Evolutionary conservation across 2,113 vertebrate genomes (phyloP).

Genomic region (Delphinus delphis): DNA sequence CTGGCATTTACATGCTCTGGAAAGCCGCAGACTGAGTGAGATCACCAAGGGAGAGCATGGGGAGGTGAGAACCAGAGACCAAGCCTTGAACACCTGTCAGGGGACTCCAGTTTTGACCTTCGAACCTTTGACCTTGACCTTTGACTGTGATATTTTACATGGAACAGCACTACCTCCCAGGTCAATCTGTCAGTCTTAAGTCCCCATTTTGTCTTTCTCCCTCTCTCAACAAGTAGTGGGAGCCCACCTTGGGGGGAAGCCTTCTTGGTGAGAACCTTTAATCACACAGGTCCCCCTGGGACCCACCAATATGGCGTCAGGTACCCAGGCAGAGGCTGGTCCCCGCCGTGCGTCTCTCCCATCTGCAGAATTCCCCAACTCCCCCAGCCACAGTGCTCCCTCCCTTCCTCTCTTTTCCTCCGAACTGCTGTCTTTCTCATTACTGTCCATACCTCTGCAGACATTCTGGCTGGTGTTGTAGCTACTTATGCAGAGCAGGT

Average conservation of each 20-base stretch:
- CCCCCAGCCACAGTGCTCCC: background rate
- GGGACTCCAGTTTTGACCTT: background rate
- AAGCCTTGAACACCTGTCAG: background rate
- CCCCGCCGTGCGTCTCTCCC: background rate
- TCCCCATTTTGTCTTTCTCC: background rate
- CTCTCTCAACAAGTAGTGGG: background rate
- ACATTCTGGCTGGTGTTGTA: background rate
- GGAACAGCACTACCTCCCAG: background rate
- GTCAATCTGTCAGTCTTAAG: background rate
- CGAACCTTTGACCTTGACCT: background rate
- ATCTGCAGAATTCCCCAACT: background rate
- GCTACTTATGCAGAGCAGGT: background rate
- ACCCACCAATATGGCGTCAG: background rate
- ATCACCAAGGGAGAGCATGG: background rate
- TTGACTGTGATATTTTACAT: background rate
- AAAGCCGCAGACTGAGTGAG: background rate
- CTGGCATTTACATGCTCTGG: slow-evolving; percentile 33
- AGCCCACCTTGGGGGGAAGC: background rate
- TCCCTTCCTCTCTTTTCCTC: background rate
- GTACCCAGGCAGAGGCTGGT: background rate
- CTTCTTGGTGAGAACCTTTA: background rate
- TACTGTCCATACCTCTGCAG: background rate
- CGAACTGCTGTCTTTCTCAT: background rate
- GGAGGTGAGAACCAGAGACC: background rate
- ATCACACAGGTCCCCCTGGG: background rate